A percentile compares a stretch with the other conserved stretches of the same genome.
phyloP scores from a whole-genome alignment of 2,113 vertebrate genomes.

The Paraplagusia blochii region DNA sequence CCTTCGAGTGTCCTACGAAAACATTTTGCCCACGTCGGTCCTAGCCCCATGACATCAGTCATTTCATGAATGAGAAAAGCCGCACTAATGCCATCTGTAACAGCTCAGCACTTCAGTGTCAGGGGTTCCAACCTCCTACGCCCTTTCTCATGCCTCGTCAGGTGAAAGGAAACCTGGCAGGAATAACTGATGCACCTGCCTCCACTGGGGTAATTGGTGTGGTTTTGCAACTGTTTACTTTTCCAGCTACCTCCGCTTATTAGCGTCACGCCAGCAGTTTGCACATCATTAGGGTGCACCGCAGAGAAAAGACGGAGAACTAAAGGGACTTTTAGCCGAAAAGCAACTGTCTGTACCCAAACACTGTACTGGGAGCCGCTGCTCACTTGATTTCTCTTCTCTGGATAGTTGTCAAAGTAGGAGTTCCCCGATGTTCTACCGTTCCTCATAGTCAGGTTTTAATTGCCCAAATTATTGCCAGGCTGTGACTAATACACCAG shows the following conservation, averaged over 20 bases:
- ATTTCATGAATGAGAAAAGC: slow-evolving; percentile 35
- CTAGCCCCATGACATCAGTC: slow-evolving; percentile 40
- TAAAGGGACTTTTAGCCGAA: slow-evolving; percentile 23
- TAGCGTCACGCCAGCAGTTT: slow-evolving; percentile 39
- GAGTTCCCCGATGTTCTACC: slow-evolving; percentile 2
- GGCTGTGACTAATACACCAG: slow-evolving; percentile 12
- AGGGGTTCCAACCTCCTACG: slow-evolving; percentile 27
- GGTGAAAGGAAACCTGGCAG: slow-evolving; percentile 43
- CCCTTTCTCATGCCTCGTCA: slow-evolving; percentile 24
- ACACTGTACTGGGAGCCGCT: slow-evolving; percentile 10
- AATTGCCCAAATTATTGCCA: slow-evolving; percentile 38
- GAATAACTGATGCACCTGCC: slow-evolving; percentile 4
- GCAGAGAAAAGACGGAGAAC: slow-evolving; percentile 29
- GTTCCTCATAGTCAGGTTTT: slow-evolving; percentile 32
- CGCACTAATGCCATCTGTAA: slow-evolving; percentile 42
- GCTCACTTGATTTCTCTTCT: slow-evolving; percentile 31
- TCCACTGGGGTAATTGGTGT: slow-evolving; percentile 53
- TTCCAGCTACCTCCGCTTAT: slow-evolving; percentile 49
- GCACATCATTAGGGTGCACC: slow-evolving; percentile 49
- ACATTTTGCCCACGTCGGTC: slow-evolving; percentile 36
- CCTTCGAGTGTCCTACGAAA: too few species aligned
- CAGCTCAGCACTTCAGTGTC: slow-evolving; percentile 59
- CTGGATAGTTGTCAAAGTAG: slow-evolving; percentile 20
- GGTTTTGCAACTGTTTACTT: slow-evolving; percentile 31
- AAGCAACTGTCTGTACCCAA: slow-evolving; percentile 33